Evolutionary conservation across 2,888 invertebrate species (phyloP), one percentile per base, ranked within the genome.

Genomic region (Boloria selene): DNA sequence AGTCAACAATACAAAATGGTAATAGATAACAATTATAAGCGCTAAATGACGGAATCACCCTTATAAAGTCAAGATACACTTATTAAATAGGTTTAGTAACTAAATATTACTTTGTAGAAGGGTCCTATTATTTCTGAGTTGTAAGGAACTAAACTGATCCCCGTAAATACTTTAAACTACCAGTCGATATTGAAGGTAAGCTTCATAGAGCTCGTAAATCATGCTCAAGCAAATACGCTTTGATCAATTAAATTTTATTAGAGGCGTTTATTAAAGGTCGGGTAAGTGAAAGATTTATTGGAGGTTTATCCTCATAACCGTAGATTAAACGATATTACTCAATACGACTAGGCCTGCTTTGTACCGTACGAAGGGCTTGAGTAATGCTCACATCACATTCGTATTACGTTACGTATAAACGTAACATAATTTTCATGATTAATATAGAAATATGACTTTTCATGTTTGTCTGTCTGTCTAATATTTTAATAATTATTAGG

Each of bases 191-290:
- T 52, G 56, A 65, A 70, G 68, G 70, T 71, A 69, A 66, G 66
- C 69, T 78, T 74, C 72, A 79, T 78, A 75, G 73, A 70, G 70
- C 74, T 78, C 74, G 79, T 83, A 83, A 81, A 82, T 82, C 77
- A 78, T 73, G 78, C 71, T 75, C 79, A 77, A 85, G 85, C 85
- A 85, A 85, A 60, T 80, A 79, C 80, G 85, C 85, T 88, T 86
- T 82, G 86, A 90, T 90, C 88, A 88, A 90, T 90, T 89, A 88
- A 83, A 88, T 88, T 87, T 89, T 88, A 90, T 89, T 87, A 86
- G 83, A 82, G 68, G 81, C 87, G 82, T 87, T 88, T 87, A 90
- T 91, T 87, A 90, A 90, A 88, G 82, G 84, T 82, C 79, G 78
- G 81, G 79, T 82, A 85, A 90, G 86, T 86, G 88, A 87, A 88